Evolutionary conservation across 2,113 vertebrate genomes (phyloP).

Genomic region (Gadus macrocephalus): DNA sequence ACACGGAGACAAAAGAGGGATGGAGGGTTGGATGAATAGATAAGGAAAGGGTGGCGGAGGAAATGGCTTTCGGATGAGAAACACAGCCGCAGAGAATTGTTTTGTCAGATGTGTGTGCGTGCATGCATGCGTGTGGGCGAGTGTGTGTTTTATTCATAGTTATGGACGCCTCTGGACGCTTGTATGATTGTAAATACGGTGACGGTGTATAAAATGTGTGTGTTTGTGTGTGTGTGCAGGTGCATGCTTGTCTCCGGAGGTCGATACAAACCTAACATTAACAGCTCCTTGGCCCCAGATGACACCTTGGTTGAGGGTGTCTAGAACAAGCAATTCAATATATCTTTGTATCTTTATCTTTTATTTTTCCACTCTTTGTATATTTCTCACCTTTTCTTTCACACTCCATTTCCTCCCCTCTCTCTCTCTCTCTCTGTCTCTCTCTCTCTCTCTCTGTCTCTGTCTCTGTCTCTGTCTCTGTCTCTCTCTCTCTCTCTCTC

Average conservation of each 20-base stretch:
- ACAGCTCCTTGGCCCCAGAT: too few relatives aligned
- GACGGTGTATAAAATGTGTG: too few relatives aligned
- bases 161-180: too few relatives aligned
- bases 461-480: too few relatives aligned
- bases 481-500: too few relatives aligned
- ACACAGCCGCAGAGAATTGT: constrained; percentile 10
- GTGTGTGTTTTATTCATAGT: constrained; percentile 12
- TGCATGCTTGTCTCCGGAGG: background rate
- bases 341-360: too few relatives aligned
- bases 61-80: constrained; percentile 6
- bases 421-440: background rate
- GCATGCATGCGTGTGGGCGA: constrained; percentile 26
- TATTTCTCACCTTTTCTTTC: background rate
- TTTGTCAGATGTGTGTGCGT: constrained; percentile 22
- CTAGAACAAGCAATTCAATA: too few relatives aligned
- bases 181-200: too few relatives aligned
- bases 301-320: too few relatives aligned
- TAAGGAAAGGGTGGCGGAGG: constrained; percentile 13
- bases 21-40: constrained; percentile 19
- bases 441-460: background rate
- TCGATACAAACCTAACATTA: too few relatives aligned
- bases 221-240: background rate
- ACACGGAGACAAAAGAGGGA: constrained; percentile 24
- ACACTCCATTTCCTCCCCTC: background rate
- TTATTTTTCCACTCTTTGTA: too few relatives aligned